A percentile compares a stretch with the other conserved stretches of the same genome.
These are phyloP conservation scores for Trissolcus brochymenae DNA, from an alignment of 2,888 invertebrate genomes.

Conservation along the genomic window DNA sequence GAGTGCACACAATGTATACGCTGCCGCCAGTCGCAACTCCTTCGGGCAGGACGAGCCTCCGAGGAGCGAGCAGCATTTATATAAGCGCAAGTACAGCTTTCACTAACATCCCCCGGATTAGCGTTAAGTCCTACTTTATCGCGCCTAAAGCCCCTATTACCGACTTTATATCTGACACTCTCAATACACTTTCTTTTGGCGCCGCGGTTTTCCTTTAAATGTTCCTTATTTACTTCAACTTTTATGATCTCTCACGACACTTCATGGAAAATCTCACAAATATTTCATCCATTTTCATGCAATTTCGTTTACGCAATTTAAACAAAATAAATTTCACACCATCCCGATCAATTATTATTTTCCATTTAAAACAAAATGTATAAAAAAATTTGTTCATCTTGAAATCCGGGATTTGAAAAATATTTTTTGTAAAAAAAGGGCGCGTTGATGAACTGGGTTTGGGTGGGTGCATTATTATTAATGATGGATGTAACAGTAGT, in stretches of 20 bases:
- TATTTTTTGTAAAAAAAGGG: background rate
- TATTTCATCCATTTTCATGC: background rate
- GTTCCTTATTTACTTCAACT: background rate
- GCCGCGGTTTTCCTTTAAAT: conserved; percentile 6
- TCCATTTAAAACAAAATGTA: too few relatives aligned
- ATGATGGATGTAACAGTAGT: conserved; percentile 35
- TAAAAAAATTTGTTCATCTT: too few relatives aligned
- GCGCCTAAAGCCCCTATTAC: conserved; percentile 65
- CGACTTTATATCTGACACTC: conserved; percentile 48
- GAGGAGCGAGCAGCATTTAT: conserved; percentile 32
- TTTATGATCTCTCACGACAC: too few relatives aligned
- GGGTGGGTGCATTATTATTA: conserved; percentile 24
- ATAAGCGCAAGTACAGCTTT: conserved; percentile 49
- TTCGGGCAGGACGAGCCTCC: conserved; percentile 40
- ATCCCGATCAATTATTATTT: too few relatives aligned
- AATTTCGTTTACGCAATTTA: background rate
- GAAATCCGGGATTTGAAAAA: too few relatives aligned
- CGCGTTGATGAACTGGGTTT: conserved; percentile 34
- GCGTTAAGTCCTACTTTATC: conserved; percentile 66
- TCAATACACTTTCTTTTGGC: conserved; percentile 42
- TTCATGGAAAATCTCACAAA: too few relatives aligned
- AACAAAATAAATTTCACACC: too few relatives aligned
- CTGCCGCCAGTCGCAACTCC: conserved; percentile 12
- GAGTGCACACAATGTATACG: conserved; percentile 31
- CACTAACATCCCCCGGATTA: conserved; percentile 61